phyloP scores from a whole-genome alignment of 2,797 vertebrate species.

The Moxostoma hubbsi region DNA sequence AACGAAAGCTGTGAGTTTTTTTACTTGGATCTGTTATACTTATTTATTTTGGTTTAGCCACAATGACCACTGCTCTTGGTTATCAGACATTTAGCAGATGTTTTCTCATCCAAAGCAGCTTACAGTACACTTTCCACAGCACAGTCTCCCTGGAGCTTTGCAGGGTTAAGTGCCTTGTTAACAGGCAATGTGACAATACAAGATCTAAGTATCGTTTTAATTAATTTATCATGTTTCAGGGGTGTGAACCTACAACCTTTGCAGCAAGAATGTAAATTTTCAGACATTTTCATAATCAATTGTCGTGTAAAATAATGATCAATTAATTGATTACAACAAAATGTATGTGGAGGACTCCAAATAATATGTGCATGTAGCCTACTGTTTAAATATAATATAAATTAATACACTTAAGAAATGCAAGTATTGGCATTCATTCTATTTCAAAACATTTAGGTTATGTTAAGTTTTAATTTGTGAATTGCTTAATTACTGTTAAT shows the following conservation, averaged over 20 bases:
- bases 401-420: too few relatives aligned
- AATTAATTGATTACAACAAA: not conserved
- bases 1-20: conserved; percentile 20
- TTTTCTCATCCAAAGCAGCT: conserved; percentile 39
- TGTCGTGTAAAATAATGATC: too few relatives aligned
- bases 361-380: too few relatives aligned
- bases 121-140: conserved; percentile 24
- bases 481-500: too few relatives aligned
- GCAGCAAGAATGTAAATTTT: not conserved
- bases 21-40: conserved; percentile 15
- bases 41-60: conserved; percentile 38
- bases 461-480: too few relatives aligned
- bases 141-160: conserved; percentile 10
- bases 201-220: not conserved
- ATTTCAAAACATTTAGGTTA: too few relatives aligned
- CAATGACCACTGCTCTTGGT: conserved; percentile 21
- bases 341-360: not conserved
- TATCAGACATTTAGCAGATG: conserved; percentile 35
- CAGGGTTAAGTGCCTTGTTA: conserved; percentile 1
- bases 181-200: not conserved
- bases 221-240: conserved; percentile 7
- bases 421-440: too few relatives aligned
- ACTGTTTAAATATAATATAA: too few relatives aligned
- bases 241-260: not conserved
- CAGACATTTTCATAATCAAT: too few relatives aligned